phyloP scores from a whole-genome alignment of 2,797 vertebrate genomes.

The Pitangus sulphuratus region DNA sequence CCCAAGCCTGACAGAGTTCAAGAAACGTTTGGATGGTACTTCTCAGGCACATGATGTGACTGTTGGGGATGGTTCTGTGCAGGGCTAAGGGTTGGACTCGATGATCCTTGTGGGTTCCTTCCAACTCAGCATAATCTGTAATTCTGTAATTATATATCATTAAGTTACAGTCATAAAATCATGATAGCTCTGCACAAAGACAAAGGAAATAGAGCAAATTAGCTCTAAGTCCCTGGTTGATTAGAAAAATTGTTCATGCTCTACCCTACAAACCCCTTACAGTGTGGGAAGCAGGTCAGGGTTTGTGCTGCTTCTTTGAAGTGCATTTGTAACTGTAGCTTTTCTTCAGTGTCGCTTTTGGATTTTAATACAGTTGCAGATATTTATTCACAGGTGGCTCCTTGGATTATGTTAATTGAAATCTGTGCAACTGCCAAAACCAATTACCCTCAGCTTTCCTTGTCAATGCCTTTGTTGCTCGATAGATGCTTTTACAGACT shows the following conservation, averaged over 20 bases:
- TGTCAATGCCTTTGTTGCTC: slow-evolving; percentile 67
- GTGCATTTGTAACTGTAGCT: neutral
- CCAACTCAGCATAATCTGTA: neutral
- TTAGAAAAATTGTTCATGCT: neutral
- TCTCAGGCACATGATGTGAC: neutral
- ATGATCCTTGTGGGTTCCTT: neutral
- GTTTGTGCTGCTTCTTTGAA: neutral
- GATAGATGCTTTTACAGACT: slow-evolving; percentile 66
- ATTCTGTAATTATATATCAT: neutral
- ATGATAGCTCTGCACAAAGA: neutral
- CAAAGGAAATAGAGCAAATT: neutral
- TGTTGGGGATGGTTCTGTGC: neutral
- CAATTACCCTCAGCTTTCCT: slow-evolving; percentile 59
- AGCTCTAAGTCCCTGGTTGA: neutral
- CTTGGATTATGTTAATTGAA: slow-evolving; percentile 71
- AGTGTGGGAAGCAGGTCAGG: neutral
- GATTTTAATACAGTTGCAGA: neutral
- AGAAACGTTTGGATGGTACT: neutral
- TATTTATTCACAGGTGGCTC: slow-evolving; percentile 18
- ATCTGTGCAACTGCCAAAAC: slow-evolving; percentile 68
- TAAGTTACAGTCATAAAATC: neutral
- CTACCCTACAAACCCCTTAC: neutral
- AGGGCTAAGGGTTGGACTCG: neutral
- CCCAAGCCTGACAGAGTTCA: neutral
- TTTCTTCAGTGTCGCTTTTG: neutral